These are phyloP conservation scores for Neodon shergylaensis DNA, from an alignment of 2,113 vertebrate species.

Conservation along the genomic window DNA sequence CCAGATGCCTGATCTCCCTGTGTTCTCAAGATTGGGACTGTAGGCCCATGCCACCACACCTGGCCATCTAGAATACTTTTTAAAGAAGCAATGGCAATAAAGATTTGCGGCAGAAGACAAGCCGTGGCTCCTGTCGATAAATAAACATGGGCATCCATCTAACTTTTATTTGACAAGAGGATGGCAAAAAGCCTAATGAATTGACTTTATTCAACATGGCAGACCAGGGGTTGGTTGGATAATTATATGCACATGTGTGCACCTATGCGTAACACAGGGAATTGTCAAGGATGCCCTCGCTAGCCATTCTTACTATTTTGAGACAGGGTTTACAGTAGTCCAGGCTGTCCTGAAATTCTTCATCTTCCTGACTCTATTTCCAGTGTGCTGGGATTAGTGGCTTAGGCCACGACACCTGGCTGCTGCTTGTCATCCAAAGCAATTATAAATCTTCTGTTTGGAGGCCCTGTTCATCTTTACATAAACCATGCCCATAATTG, in stretches of 20 bases:
- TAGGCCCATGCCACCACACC: background rate
- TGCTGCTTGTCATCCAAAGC: background rate
- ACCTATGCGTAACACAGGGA: background rate
- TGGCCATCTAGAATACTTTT: background rate
- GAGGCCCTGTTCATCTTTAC: background rate
- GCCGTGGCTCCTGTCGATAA: too few relatives aligned
- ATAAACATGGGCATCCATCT: rapidly evolving
- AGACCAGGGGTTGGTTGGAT: background rate
- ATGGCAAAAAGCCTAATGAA: background rate
- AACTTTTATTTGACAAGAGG: background rate
- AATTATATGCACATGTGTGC: background rate
- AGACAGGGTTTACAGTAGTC: background rate
- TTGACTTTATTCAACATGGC: background rate
- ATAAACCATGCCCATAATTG: background rate
- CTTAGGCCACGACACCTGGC: background rate
- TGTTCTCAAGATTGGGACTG: too few relatives aligned
- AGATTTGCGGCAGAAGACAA: background rate
- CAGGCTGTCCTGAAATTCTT: background rate
- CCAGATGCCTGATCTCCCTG: background rate
- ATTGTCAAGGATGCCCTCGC: background rate
- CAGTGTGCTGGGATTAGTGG: background rate
- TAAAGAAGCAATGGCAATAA: background rate
- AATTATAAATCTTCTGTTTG: background rate
- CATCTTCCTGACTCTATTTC: background rate
- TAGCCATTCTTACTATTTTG: background rate